Base-by-base conservation (phyloP, 2,888 invertebrate genomes). In the Peribatodes rhomboidaria region DNA sequence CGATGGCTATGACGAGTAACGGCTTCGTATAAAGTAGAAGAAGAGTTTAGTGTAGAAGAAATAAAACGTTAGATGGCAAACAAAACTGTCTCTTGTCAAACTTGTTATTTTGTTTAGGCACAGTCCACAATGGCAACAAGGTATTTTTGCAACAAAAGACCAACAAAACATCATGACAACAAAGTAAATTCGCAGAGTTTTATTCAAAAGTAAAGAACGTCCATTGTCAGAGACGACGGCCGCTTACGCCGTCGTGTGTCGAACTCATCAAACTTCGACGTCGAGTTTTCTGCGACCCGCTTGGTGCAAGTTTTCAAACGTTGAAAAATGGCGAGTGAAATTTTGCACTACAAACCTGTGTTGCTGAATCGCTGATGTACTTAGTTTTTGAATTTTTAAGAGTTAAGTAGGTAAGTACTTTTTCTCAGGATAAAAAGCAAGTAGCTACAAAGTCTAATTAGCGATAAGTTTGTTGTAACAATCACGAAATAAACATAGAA, bases 211-310 rank as follows among this genome's bases (percentile, higher is more conserved):
- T 75, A 76, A 76, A 73, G 71, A 81, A 79, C 78, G 78, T 80
- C 78, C 76, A 82, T 84, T 86, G 86, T 86, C 79, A 76, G 81
- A 81, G 78, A 73, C 69, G 47, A 72, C 78, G 79, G 79, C 77
- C 78, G 81, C 82, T 83, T 81, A 78, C 76, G 74, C 73, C 78
- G 76, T 70, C 80, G 80, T 82, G 78, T 86, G 87, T 88, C 87
- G 86, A 88, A 88, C 87, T 88, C 86, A 88, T 88, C 87, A 86
- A 88, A 88, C 80, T 88, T 88, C 75, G 72, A 65, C 77, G 75
- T 56, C 63, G 69, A 74, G 75, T 77, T 80, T 73, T 70, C 71
- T 71, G 69, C 69, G 67, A 57, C 70, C 68, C 70, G 69, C 65
- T 73, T 75, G 68, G 71, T 71, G 70, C 71, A 77, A 83, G 75